Conservation (phyloP, 2,113 vertebrate species). For the Agapornis roseicollis region DNA sequence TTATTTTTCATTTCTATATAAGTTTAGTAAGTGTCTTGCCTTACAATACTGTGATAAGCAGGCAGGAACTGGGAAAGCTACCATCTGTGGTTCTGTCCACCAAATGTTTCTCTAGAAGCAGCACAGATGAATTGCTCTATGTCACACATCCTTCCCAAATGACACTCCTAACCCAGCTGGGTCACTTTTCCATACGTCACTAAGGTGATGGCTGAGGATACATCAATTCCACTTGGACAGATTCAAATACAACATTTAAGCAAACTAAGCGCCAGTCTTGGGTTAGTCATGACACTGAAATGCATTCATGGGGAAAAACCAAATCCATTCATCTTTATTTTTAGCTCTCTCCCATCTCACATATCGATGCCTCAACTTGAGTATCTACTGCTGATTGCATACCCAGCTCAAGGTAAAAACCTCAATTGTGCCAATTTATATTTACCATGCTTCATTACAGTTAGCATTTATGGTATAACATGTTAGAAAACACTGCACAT, state of each 20-base stretch:
- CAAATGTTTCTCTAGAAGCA: background rate
- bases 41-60: background rate
- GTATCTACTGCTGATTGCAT: background rate
- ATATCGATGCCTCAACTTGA: background rate
- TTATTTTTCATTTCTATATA: background rate
- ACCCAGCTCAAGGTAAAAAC: background rate
- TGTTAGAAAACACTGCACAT: background rate
- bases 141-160: background rate
- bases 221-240: background rate
- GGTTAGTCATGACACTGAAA: background rate
- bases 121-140: background rate
- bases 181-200: background rate
- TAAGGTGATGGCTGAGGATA: background rate
- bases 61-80: background rate
- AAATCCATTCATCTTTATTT: background rate
- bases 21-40: background rate
- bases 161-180: background rate
- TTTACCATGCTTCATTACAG: background rate
- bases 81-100: background rate
- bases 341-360: background rate
- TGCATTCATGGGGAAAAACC: background rate
- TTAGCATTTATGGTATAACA: background rate
- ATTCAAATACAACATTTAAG: background rate
- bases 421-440: background rate
- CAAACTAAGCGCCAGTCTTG: background rate